Conservation (phyloP, 1,140 invertebrate genomes). For the Drosophila lini region DNA sequence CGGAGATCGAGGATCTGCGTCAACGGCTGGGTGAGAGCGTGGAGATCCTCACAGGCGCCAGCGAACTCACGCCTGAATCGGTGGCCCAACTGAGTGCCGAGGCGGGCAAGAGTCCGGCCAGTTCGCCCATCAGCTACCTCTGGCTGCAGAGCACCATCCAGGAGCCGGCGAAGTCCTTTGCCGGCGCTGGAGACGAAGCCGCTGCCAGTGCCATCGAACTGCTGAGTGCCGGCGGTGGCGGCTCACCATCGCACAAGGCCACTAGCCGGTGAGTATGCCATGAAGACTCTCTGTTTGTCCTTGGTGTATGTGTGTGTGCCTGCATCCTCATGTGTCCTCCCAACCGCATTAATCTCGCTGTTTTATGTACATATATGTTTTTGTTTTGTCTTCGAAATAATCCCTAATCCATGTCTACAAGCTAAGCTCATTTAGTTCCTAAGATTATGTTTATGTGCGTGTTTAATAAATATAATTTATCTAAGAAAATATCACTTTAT, state of each 20-base stretch:
- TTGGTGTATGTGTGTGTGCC: background rate
- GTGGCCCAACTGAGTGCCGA: conserved; percentile 56
- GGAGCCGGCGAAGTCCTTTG: conserved; percentile 72
- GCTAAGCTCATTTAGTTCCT: conserved; percentile 21
- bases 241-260: conserved; percentile 62
- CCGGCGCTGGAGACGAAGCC: conserved; percentile 31
- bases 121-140: conserved; percentile 85
- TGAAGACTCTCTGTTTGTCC: conserved; percentile 14
- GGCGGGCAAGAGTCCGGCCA: conserved; percentile 71
- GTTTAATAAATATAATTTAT: conserved; percentile 40
- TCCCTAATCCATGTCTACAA: background rate
- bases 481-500: background rate
- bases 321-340: conserved; percentile 11
- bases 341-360: background rate
- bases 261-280: conserved; percentile 70
- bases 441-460: conserved; percentile 39
- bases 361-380: conserved; percentile 8
- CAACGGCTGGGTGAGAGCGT: conserved; percentile 76
- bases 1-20: conserved; percentile 84
- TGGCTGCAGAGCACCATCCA: conserved; percentile 85
- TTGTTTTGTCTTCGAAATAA: conserved; percentile 6
- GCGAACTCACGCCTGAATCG: conserved; percentile 62
- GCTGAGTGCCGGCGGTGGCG: conserved; percentile 33
- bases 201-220: conserved; percentile 42
- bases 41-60: conserved; percentile 78